A percentile compares a stretch with the other conserved stretches of the same genome.
These are phyloP conservation scores for Formica selysi DNA, from an alignment of 1,140 invertebrate genomes.

Conservation along the genomic window DNA sequence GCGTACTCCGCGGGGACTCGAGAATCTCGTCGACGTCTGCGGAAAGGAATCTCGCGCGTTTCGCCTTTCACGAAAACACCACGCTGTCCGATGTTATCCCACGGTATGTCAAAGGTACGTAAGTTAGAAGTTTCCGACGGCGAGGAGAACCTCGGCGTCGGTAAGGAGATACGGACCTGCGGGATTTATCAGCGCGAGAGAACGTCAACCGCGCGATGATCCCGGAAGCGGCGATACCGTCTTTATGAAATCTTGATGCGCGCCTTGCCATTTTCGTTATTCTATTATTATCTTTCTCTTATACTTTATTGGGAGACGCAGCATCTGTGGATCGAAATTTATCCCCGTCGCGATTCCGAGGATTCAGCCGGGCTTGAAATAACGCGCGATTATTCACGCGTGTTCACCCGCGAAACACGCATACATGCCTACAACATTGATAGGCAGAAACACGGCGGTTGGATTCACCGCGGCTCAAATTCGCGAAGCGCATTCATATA, in stretches of 20 bases:
- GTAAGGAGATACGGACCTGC: neutral
- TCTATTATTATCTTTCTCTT: neutral
- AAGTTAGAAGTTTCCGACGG: neutral
- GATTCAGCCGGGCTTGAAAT: slow-evolving; percentile 10
- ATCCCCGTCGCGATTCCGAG: slow-evolving; percentile 1
- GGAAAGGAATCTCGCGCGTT: neutral
- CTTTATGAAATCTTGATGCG: neutral
- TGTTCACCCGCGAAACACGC: slow-evolving; percentile 15
- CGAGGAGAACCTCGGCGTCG: neutral
- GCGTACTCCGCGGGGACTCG: neutral
- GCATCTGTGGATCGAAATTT: neutral
- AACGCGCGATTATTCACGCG: slow-evolving; percentile 6
- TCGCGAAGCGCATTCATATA: neutral
- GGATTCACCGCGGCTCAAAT: slow-evolving; percentile 25
- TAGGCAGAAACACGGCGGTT: neutral
- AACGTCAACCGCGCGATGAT: neutral
- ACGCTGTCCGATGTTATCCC: neutral
- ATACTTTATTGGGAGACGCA: neutral
- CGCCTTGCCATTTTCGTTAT: neutral
- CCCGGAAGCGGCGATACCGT: neutral
- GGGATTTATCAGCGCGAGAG: slow-evolving; percentile 23
- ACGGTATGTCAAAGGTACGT: neutral
- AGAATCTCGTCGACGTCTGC: slow-evolving; percentile 13
- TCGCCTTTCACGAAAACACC: neutral
- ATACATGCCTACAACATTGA: neutral